Base-by-base conservation (phyloP, 2,113 vertebrate species). In the Thryonomys swinderianus region DNA sequence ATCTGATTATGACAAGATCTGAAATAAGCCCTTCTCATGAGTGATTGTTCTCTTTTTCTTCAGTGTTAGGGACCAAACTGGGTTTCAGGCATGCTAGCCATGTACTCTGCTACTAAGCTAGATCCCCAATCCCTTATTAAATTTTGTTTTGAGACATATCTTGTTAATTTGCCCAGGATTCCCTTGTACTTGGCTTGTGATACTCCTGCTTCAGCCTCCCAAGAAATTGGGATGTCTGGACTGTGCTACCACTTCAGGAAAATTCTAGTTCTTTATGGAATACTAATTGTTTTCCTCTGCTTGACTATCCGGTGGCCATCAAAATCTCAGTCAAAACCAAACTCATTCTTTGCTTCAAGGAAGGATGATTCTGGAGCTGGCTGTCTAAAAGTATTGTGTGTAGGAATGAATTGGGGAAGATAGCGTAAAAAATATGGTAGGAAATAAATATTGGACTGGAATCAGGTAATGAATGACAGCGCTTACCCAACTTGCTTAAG, bases 301-400 rank as follows among this genome's bases (percentile, higher is more conserved):
- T 48, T 48, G 2, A 82, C 1, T 88, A 62, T 42, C 42, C 51
- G 51, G 0, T 91, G 74, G 21, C 37, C 27, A 37, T 69, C 25
- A 80, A 51, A 91, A 79, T 85, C 74, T 57, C 57, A 74, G 45
- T 76, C 32, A 69, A 62, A 88, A 69, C 17, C 86, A 93, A 32
- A 45, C 32, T 32, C 16, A 0, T 18, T 48, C 17, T 48, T 88
- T 88, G 42, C 55, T 30, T 90, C 21, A 73, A 66, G 53, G 25
- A 71, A 30, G 18, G 9, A 17, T 71, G 32, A 13, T 69, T 25
- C 84, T 86, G 62, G 51, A 57, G 30, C 34, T 42, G 55, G 53
- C 48, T 51, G 40, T 78, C 14, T 27, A 0, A 0, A 21, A 45
- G 64, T n/a, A 11, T 12, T 86, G 2, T 69, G 7, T 8, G 1